Base-by-base conservation (phyloP, 2,888 invertebrate genomes). In the Bruchidius siliquastri region DNA sequence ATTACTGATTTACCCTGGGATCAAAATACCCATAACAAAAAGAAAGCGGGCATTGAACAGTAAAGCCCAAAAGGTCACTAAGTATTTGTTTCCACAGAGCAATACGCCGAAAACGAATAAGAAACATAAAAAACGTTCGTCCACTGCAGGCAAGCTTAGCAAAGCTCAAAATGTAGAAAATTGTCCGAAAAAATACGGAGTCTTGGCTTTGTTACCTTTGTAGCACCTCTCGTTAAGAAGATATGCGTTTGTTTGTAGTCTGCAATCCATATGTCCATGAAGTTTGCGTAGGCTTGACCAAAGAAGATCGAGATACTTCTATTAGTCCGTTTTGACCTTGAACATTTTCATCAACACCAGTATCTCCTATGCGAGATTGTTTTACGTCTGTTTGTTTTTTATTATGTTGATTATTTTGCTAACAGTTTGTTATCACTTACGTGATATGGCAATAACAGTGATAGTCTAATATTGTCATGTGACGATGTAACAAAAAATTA, bases 201-300 rank as follows among this genome's bases (percentile, higher is more conserved):
- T 79, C 78, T 78, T 76, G 79, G 72, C 73, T 73, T 69, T 80
- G 79, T 69, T 68, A 72, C 70, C 69, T 73, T 69, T 81, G 79
- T 75, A 68, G 74, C 68, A 22, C 71, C 26, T 74, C 76, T 74
- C 22, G 26, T 20, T 0, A 22, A 32, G 70, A 26, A 20, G 70
- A 70, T 70, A 13, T 49, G 49, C 49, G 49, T 18, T 49, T 49
- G 18, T 49, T 3, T 1, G 13, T 49, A 49, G 49, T 49, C 1
- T 49, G 70, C 20, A 18, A 10, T 32, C 22, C 20, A 22, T 70
- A 22, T 20, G 30, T 76, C 18, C 79, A 80, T 72, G 79, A 80
- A 71, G 80, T 79, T 30, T 81, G 79, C 73, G 77, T 81, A 68
- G 80, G 79, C 13, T 72, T 80, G 71, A 77, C 79, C 70, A 74